Base-by-base conservation (phyloP, 2,797 vertebrate genomes). In the Hyperoplus lanceolatus region DNA sequence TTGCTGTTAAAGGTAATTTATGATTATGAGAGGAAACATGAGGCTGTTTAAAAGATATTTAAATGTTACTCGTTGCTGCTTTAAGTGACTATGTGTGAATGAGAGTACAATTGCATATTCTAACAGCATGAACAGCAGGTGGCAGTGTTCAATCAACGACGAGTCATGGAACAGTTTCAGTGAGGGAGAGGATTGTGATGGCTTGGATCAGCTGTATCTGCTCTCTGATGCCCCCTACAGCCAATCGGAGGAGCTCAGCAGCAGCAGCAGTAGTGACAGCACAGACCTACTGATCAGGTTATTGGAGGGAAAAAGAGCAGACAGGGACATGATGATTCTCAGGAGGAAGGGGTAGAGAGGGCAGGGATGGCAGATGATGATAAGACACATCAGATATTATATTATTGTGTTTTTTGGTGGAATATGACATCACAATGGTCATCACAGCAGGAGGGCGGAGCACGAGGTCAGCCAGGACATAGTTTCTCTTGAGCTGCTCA, bases 121-220 rank as follows among this genome's bases (percentile, higher is more conserved):
- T 41, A 42, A 29, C 29, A 61, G 16, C 60, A 4, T 0, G 29
- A 59, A 86, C 94, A 90, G 77, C 77, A 94, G 91, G 88, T 80
- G 92, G 90, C 92, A 91, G 90, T 86, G 77, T 80, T 83, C 63
- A 73, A 65, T 79, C 77, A 71, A 58, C 42, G 70, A 70, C 29
- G 57, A 15, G 0, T 54, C 29, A 29, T 71, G 56, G 14, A 38
- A 14, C n/a, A 56, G 4, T 75, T 68, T 48, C 42, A 42, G 16
- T 70, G 29, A 81, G n/a, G 45, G 43, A 75, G 57, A 71, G 29
- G 58, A 75, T 69, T 66, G 83, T 60, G 55, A 62, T 66, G 38
- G 36, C 49, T 57, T 18, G 39, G 16, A 88, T 67, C 56, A 70
- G 39, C 59, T 60, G 78, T 73, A 55, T 39, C 38, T 71, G 50